Conservation (phyloP, 2,113 vertebrate genomes). For the Mesitornis unicolor region DNA sequence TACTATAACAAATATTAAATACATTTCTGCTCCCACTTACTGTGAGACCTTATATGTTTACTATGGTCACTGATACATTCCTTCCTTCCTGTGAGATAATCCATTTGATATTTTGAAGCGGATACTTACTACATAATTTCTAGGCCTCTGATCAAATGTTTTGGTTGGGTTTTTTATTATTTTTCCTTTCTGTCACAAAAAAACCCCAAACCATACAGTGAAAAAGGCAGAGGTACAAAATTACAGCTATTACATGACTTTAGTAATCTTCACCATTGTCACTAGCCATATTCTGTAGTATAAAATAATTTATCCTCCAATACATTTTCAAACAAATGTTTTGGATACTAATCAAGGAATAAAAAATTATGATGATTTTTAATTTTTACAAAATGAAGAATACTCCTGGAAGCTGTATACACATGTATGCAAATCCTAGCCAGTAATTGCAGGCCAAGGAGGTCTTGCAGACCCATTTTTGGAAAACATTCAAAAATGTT, state of each 20-base stretch:
- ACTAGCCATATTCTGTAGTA: background rate
- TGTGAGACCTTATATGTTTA: background rate
- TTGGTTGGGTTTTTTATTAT: background rate
- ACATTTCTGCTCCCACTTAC: accelerated
- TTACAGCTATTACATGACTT: background rate
- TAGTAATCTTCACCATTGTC: background rate
- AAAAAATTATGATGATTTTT: background rate
- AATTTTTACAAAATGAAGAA: background rate
- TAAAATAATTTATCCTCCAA: background rate
- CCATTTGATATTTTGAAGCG: background rate
- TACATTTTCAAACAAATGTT: background rate
- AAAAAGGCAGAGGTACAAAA: background rate
- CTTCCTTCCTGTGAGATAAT: background rate
- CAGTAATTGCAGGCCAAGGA: background rate
- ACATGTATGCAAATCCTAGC: background rate
- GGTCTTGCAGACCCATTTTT: background rate
- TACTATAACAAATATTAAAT: background rate
- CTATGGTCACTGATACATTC: background rate
- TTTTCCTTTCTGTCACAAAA: background rate
- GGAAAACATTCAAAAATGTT: background rate
- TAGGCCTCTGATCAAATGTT: background rate
- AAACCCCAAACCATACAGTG: background rate
- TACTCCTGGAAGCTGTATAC: background rate
- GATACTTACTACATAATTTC: background rate
- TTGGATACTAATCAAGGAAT: background rate